Evolutionary conservation across 2,797 vertebrate species (phyloP), one percentile per base, ranked within the genome.

Genomic region (Morelia viridis): DNA sequence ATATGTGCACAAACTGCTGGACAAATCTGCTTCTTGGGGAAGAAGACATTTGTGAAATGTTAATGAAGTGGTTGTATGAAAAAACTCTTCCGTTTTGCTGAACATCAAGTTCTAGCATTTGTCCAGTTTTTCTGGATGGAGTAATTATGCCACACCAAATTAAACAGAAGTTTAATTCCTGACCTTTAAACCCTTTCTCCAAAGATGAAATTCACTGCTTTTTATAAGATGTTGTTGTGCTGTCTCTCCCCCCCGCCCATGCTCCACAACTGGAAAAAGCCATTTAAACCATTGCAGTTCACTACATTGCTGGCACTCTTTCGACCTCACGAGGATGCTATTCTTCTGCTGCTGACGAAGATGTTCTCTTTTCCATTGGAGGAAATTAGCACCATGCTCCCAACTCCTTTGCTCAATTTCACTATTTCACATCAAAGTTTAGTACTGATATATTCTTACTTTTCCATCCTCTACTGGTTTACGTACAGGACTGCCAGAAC

Each of bases 41-140:
- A 84, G 31, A 91, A 89, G 62, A 93, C 90, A 91, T 68, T 94
- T 90, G 58, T 92, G 85, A 91, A 91, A 93, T 17, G 76, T 92
- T 91, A 91, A 91, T 91, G 31, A 92, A 91, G 83, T 91, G 53
- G 62, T 53, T 76, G 68, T 3, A 13, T 56, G 62, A 31, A 57
- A 31, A 87, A 71, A 80, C 28, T 56, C 46, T 60, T 76, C 86
- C 88, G 58, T 91, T 93, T 90, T 94, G 60, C 65, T 89, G 4
- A 86, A 35, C 41, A 46, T 35, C 60, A 90, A 71, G 11, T 28
- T 88, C 53, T 93, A 50, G 53, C 92, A 90, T 85, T 90, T 89
- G 91, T 10, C 71, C 11, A 4, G 26, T 17, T 1, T 91, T 26
- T n/a, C 46, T 35, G 22, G 58, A 15, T 13, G 5, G 5, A 90